A percentile compares a stretch with the other conserved stretches of the same genome.
These are phyloP conservation scores for Erpobdella octoculata DNA, from an alignment of 2,888 invertebrate genomes.

Conservation along the genomic window DNA sequence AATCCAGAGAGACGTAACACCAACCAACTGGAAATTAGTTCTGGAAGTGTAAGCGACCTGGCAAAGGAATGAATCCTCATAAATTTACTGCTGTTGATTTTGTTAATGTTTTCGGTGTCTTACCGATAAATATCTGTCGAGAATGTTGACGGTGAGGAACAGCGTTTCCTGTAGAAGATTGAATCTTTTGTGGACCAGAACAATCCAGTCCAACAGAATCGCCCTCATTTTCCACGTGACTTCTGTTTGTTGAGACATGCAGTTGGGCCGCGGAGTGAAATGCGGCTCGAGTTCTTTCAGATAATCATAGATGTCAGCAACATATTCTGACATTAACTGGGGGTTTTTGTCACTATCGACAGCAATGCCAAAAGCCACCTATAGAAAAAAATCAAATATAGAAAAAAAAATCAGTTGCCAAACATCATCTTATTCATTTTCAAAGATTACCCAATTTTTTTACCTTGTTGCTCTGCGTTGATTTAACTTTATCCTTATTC, in stretches of 20 bases:
- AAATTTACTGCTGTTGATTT: too few relatives aligned
- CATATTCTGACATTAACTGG: constrained; percentile 72
- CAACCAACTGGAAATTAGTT: constrained; percentile 74
- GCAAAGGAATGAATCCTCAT: neutral
- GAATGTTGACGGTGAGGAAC: constrained; percentile 74
- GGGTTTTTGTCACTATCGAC: constrained; percentile 66
- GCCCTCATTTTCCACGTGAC: constrained; percentile 78
- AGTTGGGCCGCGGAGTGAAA: constrained; percentile 62
- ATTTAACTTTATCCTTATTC: too few relatives aligned
- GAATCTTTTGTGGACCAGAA: constrained; percentile 81
- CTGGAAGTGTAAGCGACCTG: constrained; percentile 56
- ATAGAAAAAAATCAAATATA: too few relatives aligned
- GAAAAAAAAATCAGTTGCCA: too few relatives aligned
- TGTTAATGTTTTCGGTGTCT: too few relatives aligned
- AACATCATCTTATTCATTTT: too few relatives aligned
- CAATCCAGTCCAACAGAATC: constrained; percentile 84
- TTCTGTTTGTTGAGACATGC: constrained; percentile 61
- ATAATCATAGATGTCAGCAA: constrained; percentile 80
- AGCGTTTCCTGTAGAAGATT: constrained; percentile 78
- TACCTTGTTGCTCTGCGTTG: too few relatives aligned
- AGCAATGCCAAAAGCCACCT: constrained; percentile 58
- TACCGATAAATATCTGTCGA: constrained; percentile 81
- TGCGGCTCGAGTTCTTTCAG: constrained; percentile 67
- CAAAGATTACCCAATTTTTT: too few relatives aligned
- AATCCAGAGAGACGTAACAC: constrained; percentile 77